Base-by-base conservation (phyloP, 2,797 vertebrate species). In the Bufotes viridis region DNA sequence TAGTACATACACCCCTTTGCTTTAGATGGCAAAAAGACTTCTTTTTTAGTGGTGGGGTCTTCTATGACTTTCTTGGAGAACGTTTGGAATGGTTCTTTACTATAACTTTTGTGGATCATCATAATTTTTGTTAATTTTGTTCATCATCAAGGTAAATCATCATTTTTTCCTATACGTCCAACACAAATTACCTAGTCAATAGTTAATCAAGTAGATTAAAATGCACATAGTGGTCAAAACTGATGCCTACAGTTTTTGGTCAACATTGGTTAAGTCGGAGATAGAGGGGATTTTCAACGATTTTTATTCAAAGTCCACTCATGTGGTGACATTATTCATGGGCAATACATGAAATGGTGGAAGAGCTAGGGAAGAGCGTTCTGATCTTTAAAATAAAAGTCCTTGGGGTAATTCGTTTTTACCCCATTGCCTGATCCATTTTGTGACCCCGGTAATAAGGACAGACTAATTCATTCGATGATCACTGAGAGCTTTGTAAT, bases 401-500 rank as follows among this genome's bases (percentile, higher is more conserved):
- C 61, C 20, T 53, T 15, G 22, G 61, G 60, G 61, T 67, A 53
- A 53, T 26, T 69, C 18, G 17, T 26, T 69, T 22, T 69, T 58
- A 34, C 55, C 67, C 70, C 49, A 84, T 24, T 75, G 70, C 22
- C 58, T 49, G 11, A 74, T 72, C 57, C 34, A 17, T 61, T 60
- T 20, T 74, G 26, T 75, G 20, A 57, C 72, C 67, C 22, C 60
- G 22, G 20, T 34, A 18, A 29, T 72, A 29, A 55, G 82, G 53
- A 29, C 20, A 20, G 1, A 61, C 8, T 49, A 53, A 75, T 12
- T n/a, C 4, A 53, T 75, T 75, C 60, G 82, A 84, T 55, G 26
- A 58, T 84, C 82, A 84, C 34, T 34, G 15, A 74, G 67, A 60
- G 69, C 82, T 84, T 58, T 58, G 82, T 84, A 75, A 75, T 75